phyloP scores from a whole-genome alignment of 2,888 invertebrate species.

The Aphelenchoides bicaudatus region DNA sequence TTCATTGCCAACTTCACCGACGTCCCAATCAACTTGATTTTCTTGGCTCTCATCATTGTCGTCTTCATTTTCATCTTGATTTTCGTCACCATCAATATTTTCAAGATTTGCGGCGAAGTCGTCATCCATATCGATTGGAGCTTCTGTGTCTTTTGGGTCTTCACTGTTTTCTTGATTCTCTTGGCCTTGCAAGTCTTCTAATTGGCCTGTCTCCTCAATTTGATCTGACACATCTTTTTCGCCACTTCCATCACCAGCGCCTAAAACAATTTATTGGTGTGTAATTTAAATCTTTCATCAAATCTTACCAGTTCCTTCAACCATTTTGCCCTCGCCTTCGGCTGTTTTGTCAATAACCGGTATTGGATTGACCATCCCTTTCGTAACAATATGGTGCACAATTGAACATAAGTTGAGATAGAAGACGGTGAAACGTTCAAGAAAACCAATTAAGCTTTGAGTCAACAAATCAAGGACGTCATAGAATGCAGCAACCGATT shows the following conservation, averaged over 20 bases:
- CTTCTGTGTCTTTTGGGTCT: slow-evolving; percentile 41
- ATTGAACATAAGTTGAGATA: slow-evolving; percentile 8
- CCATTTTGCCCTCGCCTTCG: slow-evolving; percentile 66
- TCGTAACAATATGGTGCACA: slow-evolving; percentile 26
- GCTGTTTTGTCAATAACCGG: slow-evolving; percentile 67
- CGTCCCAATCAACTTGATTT: slow-evolving; percentile 45
- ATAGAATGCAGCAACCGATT: not conserved
- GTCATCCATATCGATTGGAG: slow-evolving; percentile 60
- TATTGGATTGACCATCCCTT: slow-evolving; percentile 84
- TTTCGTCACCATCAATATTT: slow-evolving; percentile 46
- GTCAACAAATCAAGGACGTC: slow-evolving; percentile 11
- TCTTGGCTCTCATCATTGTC: slow-evolving; percentile 61
- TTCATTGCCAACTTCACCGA: slow-evolving; percentile 66
- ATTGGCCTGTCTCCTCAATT: slow-evolving; percentile 70
- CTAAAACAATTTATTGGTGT: no score
- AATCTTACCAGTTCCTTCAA: slow-evolving; percentile 45
- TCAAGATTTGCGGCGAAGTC: slow-evolving; percentile 57
- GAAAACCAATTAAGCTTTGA: not conserved
- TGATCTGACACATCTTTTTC: slow-evolving; percentile 90
- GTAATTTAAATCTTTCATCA: no score
- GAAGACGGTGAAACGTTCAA: slow-evolving; percentile 15
- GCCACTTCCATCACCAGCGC: slow-evolving; percentile 66
- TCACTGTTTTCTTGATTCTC: slow-evolving; percentile 30
- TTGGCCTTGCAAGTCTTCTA: slow-evolving; percentile 47
- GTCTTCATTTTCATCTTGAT: slow-evolving; percentile 67